phyloP scores from a whole-genome alignment of 2,888 invertebrate genomes.

The Sminthurinus aureus region DNA sequence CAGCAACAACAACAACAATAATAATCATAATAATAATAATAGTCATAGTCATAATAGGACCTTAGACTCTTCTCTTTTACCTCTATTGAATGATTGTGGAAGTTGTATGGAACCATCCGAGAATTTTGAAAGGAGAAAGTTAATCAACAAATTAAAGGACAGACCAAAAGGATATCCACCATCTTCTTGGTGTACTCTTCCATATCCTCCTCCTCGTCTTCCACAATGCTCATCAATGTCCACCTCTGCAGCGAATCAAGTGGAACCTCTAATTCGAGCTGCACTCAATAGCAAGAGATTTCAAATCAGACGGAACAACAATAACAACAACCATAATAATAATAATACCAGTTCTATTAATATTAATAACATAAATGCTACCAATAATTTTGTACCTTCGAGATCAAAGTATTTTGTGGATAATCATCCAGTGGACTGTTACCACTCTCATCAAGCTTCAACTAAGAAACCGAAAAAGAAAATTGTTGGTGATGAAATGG shows the following conservation, averaged over 20 bases:
- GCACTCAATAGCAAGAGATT: slow-evolving; percentile 91
- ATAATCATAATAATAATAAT: neutral
- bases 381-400: slow-evolving; percentile 71
- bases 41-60: neutral
- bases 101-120: slow-evolving; percentile 46
- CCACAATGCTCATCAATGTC: slow-evolving; percentile 84
- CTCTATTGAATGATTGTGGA: slow-evolving; percentile 34
- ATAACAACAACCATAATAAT: no score
- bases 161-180: slow-evolving; percentile 83
- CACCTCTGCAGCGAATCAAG: slow-evolving; percentile 84
- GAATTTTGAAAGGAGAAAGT: slow-evolving; percentile 47
- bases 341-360: no score
- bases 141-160: slow-evolving; percentile 68
- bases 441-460: slow-evolving; percentile 73
- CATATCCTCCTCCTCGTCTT: slow-evolving; percentile 78
- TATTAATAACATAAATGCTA: no score
- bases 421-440: slow-evolving; percentile 87
- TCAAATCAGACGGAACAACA: slow-evolving; percentile 75
- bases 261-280: slow-evolving; percentile 90
- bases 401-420: slow-evolving; percentile 90
- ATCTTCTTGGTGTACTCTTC: slow-evolving; percentile 90
- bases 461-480: slow-evolving; percentile 80
- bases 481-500: slow-evolving; percentile 85
- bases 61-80: slow-evolving; percentile 35
- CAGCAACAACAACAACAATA: no score